Evolutionary conservation across 2,888 invertebrate genomes (phyloP).

Genomic region (Athalia circularis): DNA sequence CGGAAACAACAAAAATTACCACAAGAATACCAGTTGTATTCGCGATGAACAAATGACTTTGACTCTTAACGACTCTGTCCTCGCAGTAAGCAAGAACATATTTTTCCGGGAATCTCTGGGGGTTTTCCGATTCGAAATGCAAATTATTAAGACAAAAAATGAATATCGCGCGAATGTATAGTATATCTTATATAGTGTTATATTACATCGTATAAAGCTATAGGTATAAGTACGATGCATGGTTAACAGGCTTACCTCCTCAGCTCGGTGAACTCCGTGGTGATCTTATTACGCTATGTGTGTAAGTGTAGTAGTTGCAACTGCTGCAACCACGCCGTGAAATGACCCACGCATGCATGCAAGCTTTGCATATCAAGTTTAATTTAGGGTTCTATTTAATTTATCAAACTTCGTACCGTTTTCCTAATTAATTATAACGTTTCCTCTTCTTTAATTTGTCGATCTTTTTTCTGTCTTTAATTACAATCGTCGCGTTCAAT

Average conservation of each 20-base stretch:
- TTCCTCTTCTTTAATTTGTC: background rate
- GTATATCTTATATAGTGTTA: too few relatives aligned
- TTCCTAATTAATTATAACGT: background rate
- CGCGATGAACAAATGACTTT: too few relatives aligned
- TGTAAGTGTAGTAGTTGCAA: conserved; percentile 54
- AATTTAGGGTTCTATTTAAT: conserved; percentile 14
- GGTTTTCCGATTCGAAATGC: too few relatives aligned
- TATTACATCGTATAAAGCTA: background rate
- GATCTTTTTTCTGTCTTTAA: background rate
- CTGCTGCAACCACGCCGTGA: conserved; percentile 56
- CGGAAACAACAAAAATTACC: too few relatives aligned
- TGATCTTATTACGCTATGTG: conserved; percentile 66
- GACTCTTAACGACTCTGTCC: too few relatives aligned
- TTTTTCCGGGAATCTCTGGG: too few relatives aligned
- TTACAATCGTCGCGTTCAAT: too few relatives aligned
- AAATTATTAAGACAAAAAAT: too few relatives aligned
- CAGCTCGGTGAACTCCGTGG: conserved; percentile 66
- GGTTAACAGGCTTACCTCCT: conserved; percentile 69
- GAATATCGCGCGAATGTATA: too few relatives aligned
- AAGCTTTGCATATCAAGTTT: background rate
- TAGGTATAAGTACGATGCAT: conserved; percentile 26
- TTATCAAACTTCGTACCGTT: background rate
- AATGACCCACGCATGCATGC: conserved; percentile 71
- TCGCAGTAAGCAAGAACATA: too few relatives aligned
- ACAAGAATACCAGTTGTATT: too few relatives aligned